Base-by-base conservation (phyloP, 2,888 invertebrate genomes). In the Oeneis ivallda region DNA sequence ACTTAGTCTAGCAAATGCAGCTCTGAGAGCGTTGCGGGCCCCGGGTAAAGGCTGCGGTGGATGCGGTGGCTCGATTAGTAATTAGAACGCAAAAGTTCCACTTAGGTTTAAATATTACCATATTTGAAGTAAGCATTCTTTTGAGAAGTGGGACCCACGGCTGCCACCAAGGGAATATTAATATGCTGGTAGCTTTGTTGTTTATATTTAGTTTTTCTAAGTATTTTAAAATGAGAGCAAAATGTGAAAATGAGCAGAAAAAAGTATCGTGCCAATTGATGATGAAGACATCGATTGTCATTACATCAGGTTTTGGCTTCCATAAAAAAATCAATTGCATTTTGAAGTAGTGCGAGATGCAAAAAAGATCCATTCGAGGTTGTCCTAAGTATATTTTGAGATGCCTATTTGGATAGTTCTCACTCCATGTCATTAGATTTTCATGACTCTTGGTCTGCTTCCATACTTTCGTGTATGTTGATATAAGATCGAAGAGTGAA, bases 371-470 rank as follows among this genome's bases (percentile, higher is more conserved):
- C 3, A 50, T 17, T 50, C 26, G 50, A 26, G 50, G 50, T 19
- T 50, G 4, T 11, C n/a, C 10, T 49, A 11, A 49, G 41, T 32
- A 70, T 66, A 37, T 62, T 47, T 15, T 19, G 2, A 63, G 58
- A 72, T 3, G 62, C 58, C 10, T 19, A 10, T 0, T 50, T 2
- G 10, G 13, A 26, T 9, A 72, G 34, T 47, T 69, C 68, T 68
- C 70, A 71, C 26, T 71, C 71, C 6, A 64, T 71, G n/a, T 53
- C 53, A 17, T 71, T 71, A 6, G 56, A 45, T 13, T 67, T 64
- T 3, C 72, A 41, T 1, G 72, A 74, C 52, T 72, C 72, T 72
- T 47, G n/a, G n/a, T n/a, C n/a, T n/a, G n/a, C n/a, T n/a, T n/a
- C n/a, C n/a, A n/a, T n/a, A n/a, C n/a, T n/a, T n/a, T n/a, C n/a